These are phyloP conservation scores for Sebastes alutus DNA, from an alignment of 2,797 vertebrate species.

Conservation along the genomic window DNA sequence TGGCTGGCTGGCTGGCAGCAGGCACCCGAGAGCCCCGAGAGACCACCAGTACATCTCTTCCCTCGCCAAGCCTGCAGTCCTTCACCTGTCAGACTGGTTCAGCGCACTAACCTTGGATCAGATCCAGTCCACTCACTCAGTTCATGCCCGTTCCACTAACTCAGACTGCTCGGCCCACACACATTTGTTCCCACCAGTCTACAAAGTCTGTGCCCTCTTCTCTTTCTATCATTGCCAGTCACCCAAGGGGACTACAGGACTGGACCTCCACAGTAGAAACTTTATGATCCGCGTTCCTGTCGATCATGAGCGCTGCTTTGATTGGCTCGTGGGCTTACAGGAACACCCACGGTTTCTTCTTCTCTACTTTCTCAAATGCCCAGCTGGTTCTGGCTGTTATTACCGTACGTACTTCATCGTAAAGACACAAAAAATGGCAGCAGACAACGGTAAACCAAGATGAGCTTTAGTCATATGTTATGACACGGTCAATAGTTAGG, in stretches of 20 bases:
- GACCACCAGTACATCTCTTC: constrained; percentile 59
- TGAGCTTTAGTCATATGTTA: too few species aligned
- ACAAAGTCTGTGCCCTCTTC: neutral
- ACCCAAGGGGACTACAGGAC: neutral
- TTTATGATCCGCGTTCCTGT: too few species aligned
- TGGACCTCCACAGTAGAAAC: too few species aligned
- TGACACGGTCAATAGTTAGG: too few species aligned
- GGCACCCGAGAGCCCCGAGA: constrained; percentile 29
- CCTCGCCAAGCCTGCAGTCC: constrained; percentile 57
- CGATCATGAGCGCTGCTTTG: too few species aligned
- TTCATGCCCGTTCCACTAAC: constrained; percentile 36
- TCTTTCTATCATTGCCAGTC: neutral
- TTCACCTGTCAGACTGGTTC: constrained; percentile 69
- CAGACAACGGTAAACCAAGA: too few species aligned
- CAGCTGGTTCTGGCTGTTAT: too few species aligned
- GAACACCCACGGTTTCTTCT: too few species aligned
- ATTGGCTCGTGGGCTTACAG: too few species aligned
- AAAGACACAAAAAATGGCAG: too few species aligned
- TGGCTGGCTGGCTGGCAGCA: constrained; percentile 52
- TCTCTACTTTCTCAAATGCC: too few species aligned
- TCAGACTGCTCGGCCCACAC: constrained; percentile 38
- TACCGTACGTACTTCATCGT: too few species aligned
- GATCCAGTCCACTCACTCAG: constrained; percentile 64
- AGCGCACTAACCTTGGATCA: constrained; percentile 54
- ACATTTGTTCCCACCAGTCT: constrained; percentile 13